A percentile compares a stretch with the other conserved stretches of the same genome.
phyloP scores from a whole-genome alignment of 1,140 invertebrate species.

The Planococcus citri region DNA sequence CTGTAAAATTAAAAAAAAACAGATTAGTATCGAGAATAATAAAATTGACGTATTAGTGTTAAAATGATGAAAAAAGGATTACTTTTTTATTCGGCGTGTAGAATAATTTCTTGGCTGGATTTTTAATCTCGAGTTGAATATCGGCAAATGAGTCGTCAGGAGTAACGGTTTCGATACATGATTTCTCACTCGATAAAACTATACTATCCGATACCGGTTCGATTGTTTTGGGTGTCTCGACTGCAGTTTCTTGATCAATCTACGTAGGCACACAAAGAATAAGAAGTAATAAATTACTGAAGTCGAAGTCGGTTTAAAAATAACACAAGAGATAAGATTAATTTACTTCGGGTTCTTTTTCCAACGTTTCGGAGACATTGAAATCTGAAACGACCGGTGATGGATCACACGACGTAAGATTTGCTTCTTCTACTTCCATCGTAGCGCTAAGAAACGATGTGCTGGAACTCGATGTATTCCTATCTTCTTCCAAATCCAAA shows the following conservation, averaged over 20 bases:
- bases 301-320: background rate
- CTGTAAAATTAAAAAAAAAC: constrained; percentile 9
- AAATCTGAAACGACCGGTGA: background rate
- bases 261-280: background rate
- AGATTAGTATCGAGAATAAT: background rate
- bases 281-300: background rate
- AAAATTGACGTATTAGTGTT: background rate
- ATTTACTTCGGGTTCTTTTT: background rate
- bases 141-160: background rate
- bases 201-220: too few species aligned
- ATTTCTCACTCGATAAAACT: background rate
- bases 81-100: constrained; percentile 10
- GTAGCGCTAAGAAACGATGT: background rate
- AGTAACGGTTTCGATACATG: background rate
- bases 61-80: background rate
- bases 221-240: background rate
- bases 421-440: background rate
- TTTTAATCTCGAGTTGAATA: background rate
- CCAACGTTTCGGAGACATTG: background rate
- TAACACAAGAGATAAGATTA: too few species aligned
- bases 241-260: too few species aligned
- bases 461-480: background rate
- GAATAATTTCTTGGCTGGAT: constrained; percentile 9
- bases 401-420: background rate
- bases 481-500: background rate